Percentiles rank a stretch among this genome's conserved stretches.
phyloP scores from a whole-genome alignment of 2,888 invertebrate species.

The Drosophila testacea region DNA sequence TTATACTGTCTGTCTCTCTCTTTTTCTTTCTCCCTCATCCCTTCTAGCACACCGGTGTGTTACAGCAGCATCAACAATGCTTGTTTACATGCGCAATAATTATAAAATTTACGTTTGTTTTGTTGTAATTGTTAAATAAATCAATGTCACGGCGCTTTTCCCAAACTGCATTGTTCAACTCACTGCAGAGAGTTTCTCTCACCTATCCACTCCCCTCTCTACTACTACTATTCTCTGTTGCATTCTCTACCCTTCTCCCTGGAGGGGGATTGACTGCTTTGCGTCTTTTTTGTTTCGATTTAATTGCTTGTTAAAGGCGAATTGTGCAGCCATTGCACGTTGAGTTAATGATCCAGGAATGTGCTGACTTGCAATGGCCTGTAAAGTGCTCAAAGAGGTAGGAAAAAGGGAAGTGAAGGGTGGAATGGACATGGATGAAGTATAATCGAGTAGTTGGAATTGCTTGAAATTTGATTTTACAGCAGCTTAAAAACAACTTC shows the following conservation, averaged over 20 bases:
- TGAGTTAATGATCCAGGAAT: slow-evolving; percentile 78
- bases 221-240: neutral
- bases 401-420: neutral
- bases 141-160: slow-evolving; percentile 70
- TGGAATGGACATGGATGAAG: neutral
- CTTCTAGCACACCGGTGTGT: neutral
- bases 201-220: neutral
- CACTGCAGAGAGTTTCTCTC: neutral
- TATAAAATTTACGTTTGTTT: slow-evolving; percentile 79
- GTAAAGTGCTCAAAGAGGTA: slow-evolving; percentile 30
- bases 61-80: slow-evolving; percentile 39
- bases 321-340: slow-evolving; percentile 74
- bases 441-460: slow-evolving; percentile 25
- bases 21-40: neutral
- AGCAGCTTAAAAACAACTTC: slow-evolving; percentile 30
- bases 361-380: slow-evolving; percentile 71
- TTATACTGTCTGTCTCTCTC: neutral
- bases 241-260: slow-evolving; percentile 4
- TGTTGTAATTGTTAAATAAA: slow-evolving; percentile 79
- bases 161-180: slow-evolving; percentile 58
- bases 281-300: slow-evolving; percentile 74
- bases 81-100: slow-evolving; percentile 80
- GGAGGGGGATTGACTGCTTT: slow-evolving; percentile 38
- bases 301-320: slow-evolving; percentile 80
- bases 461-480: slow-evolving; percentile 42